Conservation (phyloP, 2,797 vertebrate species). For the Pangasius larnaudii region DNA sequence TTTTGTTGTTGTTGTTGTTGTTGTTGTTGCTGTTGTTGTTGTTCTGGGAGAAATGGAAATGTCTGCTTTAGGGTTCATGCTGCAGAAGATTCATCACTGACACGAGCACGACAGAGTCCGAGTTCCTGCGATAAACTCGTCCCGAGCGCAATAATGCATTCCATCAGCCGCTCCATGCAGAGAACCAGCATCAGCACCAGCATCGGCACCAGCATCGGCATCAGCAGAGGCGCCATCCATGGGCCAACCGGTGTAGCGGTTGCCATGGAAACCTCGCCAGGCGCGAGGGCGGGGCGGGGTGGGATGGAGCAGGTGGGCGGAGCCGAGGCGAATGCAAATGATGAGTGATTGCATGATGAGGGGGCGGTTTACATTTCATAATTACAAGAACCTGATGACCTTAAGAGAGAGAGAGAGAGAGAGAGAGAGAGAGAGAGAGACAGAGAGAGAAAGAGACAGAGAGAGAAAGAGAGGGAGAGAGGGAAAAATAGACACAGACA, state of each 20-base stretch:
- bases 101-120: background rate
- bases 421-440: conserved; percentile 55
- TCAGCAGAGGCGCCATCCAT: conserved; percentile 61
- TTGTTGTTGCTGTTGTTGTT: background rate
- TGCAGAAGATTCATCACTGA: conserved; percentile 21
- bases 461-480: conserved; percentile 58
- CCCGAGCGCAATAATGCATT: conserved; percentile 67
- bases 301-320: conserved; percentile 63
- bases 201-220: background rate
- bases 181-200: conserved; percentile 43
- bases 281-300: conserved; percentile 57
- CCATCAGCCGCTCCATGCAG: conserved; percentile 72
- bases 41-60: conserved; percentile 50
- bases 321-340: conserved; percentile 66
- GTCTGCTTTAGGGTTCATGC: conserved; percentile 49
- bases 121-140: conserved; percentile 21
- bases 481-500: conserved; percentile 17
- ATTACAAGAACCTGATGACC: conserved; percentile 55
- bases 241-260: conserved; percentile 67
- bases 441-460: conserved; percentile 62
- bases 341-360: conserved; percentile 58
- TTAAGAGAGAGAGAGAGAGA: conserved; percentile 16
- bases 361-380: conserved; percentile 48
- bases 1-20: conserved; percentile 53
- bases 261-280: conserved; percentile 75